phyloP scores from a whole-genome alignment of 2,113 vertebrate genomes.

The Cyanoliseus patagonus region DNA sequence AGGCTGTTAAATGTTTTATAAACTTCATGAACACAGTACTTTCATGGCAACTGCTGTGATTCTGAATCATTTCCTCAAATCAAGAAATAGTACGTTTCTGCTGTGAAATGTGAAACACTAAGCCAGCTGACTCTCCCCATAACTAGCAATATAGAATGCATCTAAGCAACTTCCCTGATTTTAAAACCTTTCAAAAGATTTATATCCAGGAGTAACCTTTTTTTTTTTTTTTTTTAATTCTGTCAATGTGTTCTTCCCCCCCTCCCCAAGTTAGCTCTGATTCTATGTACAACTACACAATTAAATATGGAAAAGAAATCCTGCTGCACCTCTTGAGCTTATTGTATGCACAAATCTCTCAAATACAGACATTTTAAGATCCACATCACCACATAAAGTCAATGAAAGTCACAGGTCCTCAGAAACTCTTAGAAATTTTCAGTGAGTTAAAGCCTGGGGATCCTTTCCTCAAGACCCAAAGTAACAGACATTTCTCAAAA shows the following conservation, averaged over 20 bases:
- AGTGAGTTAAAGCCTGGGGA: neutral
- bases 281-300: neutral
- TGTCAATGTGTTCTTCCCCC: neutral
- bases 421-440: neutral
- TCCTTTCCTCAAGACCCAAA: neutral
- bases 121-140: neutral
- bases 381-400: neutral
- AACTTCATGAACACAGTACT: neutral
- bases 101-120: neutral
- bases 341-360: neutral
- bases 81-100: neutral
- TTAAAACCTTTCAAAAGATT: neutral
- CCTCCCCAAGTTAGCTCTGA: neutral
- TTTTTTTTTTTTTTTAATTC: neutral
- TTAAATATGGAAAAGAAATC: neutral
- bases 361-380: neutral
- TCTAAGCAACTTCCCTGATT: neutral
- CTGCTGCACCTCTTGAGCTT: neutral
- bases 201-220: neutral
- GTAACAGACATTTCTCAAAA: neutral
- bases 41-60: neutral
- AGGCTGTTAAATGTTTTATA: neutral
- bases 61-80: constrained; percentile 14
- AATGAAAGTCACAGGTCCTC: neutral
- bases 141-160: neutral